Percentiles rank a stretch among this genome's conserved stretches.
Evolutionary conservation across 1,140 invertebrate species (phyloP).

Genomic region (Leptinotarsa texana): DNA sequence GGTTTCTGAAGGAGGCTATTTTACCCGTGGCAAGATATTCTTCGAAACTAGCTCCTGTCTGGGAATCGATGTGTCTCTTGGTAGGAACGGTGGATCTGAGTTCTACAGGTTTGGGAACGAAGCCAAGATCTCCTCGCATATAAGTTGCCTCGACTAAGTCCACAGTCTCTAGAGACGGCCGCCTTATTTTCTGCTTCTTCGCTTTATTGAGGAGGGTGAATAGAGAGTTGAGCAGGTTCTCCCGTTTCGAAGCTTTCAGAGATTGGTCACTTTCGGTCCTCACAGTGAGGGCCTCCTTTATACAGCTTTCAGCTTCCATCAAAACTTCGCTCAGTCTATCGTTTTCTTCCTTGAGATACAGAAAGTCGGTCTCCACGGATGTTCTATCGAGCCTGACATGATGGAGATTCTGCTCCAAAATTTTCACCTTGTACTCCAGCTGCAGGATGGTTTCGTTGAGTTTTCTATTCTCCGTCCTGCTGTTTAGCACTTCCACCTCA

Average conservation of each 20-base stretch:
- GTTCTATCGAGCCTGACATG: constrained; percentile 45
- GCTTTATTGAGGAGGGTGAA: constrained; percentile 60
- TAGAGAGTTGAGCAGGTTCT: constrained; percentile 61
- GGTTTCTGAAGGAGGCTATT: constrained; percentile 9
- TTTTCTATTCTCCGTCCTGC: constrained; percentile 54
- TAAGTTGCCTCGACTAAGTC: constrained; percentile 44
- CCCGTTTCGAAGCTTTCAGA: constrained; percentile 42
- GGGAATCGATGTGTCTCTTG: constrained; percentile 38
- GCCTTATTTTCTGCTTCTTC: constrained; percentile 57
- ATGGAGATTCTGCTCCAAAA: constrained; percentile 66
- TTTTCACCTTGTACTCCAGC: constrained; percentile 57
- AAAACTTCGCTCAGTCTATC: constrained; percentile 61
- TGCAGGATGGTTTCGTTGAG: constrained; percentile 56
- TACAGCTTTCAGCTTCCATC: constrained; percentile 61
- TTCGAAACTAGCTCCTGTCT: constrained; percentile 48
- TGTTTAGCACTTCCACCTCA: constrained; percentile 59
- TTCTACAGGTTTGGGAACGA: constrained; percentile 48
- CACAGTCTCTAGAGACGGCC: constrained; percentile 46
- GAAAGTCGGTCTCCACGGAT: constrained; percentile 55
- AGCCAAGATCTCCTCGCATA: constrained; percentile 49
- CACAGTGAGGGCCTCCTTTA: constrained; percentile 63
- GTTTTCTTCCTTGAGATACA: constrained; percentile 60
- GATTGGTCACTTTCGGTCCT: constrained; percentile 42
- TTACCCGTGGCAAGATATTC: constrained; percentile 37
- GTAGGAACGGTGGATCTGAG: constrained; percentile 40